phyloP scores from a whole-genome alignment of 2,888 invertebrate genomes.

The Lasioglossum villosulum region DNA sequence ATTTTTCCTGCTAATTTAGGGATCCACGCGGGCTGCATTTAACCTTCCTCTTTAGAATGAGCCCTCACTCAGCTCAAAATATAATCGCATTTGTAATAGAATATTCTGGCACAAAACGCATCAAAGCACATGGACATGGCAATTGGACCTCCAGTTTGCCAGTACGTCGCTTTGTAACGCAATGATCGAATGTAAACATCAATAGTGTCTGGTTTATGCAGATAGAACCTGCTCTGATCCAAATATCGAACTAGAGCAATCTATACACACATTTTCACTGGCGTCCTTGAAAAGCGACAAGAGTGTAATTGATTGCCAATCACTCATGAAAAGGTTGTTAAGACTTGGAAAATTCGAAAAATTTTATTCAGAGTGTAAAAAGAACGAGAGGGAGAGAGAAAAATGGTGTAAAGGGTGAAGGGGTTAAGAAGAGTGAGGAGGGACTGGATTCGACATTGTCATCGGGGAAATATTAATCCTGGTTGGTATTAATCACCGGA shows the following conservation, averaged over 20 bases:
- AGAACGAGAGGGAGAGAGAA: not conserved
- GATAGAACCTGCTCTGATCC: not conserved
- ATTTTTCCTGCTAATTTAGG: no score
- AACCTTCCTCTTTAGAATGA: no score
- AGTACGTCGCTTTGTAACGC: not conserved
- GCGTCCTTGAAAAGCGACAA: not conserved
- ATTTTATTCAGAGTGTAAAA: not conserved
- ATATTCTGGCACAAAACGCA: not conserved
- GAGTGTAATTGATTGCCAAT: not conserved
- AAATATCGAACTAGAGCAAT: not conserved
- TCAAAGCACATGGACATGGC: not conserved
- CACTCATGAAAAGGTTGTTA: not conserved
- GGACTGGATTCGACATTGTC: slow-evolving; percentile 22
- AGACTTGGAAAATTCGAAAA: not conserved
- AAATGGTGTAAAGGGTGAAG: no score
- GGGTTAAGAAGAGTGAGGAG: not conserved
- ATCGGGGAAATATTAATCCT: slow-evolving; percentile 45
- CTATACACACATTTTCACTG: not conserved
- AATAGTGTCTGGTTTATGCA: not conserved
- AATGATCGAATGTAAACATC: slow-evolving; percentile 2
- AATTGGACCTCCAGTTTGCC: not conserved
- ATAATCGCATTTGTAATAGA: not conserved
- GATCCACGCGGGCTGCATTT: no score
- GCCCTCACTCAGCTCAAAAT: no score
- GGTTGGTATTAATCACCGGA: slow-evolving; percentile 45